A percentile compares a stretch with the other conserved stretches of the same genome.
phyloP scores from a whole-genome alignment of 2,888 invertebrate species.

The Spicauda simplicius region DNA sequence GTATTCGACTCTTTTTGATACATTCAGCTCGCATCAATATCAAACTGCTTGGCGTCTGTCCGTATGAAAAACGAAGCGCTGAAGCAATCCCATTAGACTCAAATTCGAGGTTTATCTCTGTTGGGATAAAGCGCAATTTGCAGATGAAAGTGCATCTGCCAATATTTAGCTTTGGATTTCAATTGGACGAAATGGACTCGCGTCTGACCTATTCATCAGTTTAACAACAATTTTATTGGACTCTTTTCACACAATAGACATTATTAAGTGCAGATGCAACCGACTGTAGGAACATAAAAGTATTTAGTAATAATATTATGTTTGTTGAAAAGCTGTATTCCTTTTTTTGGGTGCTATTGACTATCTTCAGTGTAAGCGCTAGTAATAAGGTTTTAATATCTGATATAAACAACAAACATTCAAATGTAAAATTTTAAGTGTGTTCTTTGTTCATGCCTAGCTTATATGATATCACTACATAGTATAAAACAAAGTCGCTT shows the following conservation, averaged over 20 bases:
- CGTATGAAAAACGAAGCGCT: constrained; percentile 20
- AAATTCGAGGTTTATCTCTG: constrained; percentile 24
- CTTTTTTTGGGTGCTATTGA: too few species aligned
- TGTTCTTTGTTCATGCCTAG: too few species aligned
- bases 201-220: constrained; percentile 14
- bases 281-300: too few species aligned
- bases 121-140: constrained; percentile 19
- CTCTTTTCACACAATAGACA: constrained; percentile 1
- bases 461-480: too few species aligned
- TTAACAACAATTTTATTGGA: constrained; percentile 14
- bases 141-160: constrained; percentile 14
- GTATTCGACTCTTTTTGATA: constrained; percentile 6
- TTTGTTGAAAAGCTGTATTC: too few species aligned
- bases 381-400: too few species aligned
- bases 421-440: too few species aligned
- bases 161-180: constrained; percentile 25
- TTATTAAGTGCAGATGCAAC: background rate
- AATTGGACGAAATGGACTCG: constrained; percentile 17
- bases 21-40: constrained; percentile 10
- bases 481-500: too few species aligned
- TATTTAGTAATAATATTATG: too few species aligned
- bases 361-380: too few species aligned
- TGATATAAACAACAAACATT: too few species aligned
- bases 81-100: constrained; percentile 7
- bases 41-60: constrained; percentile 3